These are phyloP conservation scores for Hirtodrosophila cameraria DNA, from an alignment of 2,888 invertebrate species.

Conservation along the genomic window DNA sequence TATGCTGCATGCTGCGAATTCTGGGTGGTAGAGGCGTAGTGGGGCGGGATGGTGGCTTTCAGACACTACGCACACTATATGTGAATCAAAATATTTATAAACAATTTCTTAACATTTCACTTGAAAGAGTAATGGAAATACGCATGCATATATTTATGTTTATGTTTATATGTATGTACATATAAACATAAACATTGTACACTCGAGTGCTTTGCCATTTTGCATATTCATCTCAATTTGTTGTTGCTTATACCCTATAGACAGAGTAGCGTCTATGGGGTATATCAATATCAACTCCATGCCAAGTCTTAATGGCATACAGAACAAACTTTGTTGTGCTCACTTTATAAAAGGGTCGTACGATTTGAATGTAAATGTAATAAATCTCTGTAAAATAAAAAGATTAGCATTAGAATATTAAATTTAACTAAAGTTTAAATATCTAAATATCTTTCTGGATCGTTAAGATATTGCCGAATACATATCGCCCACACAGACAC, in stretches of 20 bases:
- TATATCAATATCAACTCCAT: background rate
- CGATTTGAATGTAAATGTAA: no score
- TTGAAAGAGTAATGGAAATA: constrained; percentile 22
- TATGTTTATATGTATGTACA: background rate
- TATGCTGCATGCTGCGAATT: constrained; percentile 11
- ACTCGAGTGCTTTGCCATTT: constrained; percentile 44
- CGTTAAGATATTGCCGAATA: no score
- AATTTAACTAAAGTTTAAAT: no score
- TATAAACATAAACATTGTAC: constrained; percentile 21
- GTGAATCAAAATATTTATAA: constrained; percentile 47
- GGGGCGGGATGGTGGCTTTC: background rate
- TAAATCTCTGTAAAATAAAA: no score
- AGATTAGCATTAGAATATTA: no score
- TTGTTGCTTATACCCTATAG: constrained; percentile 9
- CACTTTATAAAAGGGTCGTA: no score
- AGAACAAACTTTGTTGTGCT: background rate
- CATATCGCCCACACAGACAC: background rate
- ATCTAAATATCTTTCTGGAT: no score
- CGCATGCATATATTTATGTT: constrained; percentile 2
- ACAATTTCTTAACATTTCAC: constrained; percentile 38
- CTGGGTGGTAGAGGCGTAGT: background rate
- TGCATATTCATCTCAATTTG: constrained; percentile 42
- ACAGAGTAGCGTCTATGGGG: background rate
- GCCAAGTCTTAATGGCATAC: background rate
- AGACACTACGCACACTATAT: background rate